phyloP scores from a whole-genome alignment of 2,797 vertebrate genomes.

The Gallirallus australis region DNA sequence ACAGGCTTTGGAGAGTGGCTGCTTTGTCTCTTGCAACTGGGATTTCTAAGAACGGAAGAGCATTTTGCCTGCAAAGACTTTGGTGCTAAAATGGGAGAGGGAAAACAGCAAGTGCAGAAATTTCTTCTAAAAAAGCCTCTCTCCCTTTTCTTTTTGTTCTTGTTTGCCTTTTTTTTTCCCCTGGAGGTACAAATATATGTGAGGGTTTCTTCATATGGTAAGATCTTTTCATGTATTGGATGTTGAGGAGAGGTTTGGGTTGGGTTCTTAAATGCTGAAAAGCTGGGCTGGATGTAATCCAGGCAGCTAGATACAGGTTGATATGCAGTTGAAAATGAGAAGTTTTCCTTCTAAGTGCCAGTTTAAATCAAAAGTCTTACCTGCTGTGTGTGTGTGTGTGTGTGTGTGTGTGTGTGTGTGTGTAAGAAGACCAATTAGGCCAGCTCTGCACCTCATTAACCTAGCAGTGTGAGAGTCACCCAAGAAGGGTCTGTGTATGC shows the following conservation, averaged over 20 bases:
- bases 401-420: not conserved
- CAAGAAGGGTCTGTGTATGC: accelerated
- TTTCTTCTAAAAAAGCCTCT: not conserved
- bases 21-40: not conserved
- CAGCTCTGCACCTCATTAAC: not conserved
- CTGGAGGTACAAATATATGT: not conserved
- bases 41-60: not conserved
- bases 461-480: accelerated
- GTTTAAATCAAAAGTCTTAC: not conserved
- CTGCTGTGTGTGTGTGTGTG: not conserved
- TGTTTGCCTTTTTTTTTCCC: not conserved
- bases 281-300: not conserved
- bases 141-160: not conserved
- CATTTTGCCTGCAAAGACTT: not conserved
- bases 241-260: not conserved
- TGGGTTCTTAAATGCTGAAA: not conserved
- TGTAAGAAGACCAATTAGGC: not conserved
- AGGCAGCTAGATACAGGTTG: not conserved
- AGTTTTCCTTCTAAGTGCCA: not conserved
- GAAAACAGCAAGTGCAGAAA: not conserved
- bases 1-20: not conserved
- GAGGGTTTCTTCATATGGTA: not conserved
- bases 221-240: not conserved
- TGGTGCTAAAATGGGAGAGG: not conserved
- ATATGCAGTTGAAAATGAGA: not conserved